These are phyloP conservation scores for Sebastiscus tertius DNA, from an alignment of 2,797 vertebrate genomes.

Conservation along the genomic window DNA sequence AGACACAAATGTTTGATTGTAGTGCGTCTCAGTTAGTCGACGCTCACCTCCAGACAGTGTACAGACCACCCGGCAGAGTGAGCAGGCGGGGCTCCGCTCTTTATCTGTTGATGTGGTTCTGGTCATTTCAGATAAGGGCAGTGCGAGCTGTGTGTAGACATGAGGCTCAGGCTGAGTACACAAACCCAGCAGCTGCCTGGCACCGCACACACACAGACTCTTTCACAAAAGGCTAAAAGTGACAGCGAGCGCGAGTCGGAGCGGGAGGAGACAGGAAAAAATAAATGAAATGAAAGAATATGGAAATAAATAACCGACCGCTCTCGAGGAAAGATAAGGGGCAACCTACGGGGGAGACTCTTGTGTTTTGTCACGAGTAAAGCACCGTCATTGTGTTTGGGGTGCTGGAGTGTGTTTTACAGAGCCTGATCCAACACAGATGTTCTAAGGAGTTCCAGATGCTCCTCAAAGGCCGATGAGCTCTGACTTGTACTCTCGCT, in stretches of 20 bases:
- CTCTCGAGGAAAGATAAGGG: conserved; percentile 49
- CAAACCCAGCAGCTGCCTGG: conserved; percentile 68
- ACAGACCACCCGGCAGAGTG: conserved; percentile 28
- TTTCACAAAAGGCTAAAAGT: conserved; percentile 56
- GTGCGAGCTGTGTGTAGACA: conserved; percentile 72
- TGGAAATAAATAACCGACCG: conserved; percentile 50
- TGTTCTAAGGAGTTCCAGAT: conserved; percentile 76
- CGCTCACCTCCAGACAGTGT: neutral
- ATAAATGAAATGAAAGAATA: conserved; percentile 56
- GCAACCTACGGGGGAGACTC: conserved; percentile 32
- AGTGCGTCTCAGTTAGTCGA: neutral
- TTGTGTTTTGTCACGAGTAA: conserved; percentile 28
- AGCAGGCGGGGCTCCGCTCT: conserved; percentile 57
- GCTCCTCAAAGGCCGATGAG: conserved; percentile 63
- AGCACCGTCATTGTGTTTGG: conserved; percentile 44
- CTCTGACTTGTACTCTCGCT: conserved; percentile 57
- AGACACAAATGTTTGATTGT: neutral
- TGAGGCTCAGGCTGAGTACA: conserved; percentile 77
- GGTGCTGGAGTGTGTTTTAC: conserved; percentile 52
- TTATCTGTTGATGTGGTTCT: conserved; percentile 76
- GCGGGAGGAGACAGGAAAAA: conserved; percentile 6
- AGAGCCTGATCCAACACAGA: conserved; percentile 68
- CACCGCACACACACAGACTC: conserved; percentile 39
- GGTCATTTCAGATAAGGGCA: conserved; percentile 80
- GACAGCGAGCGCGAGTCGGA: conserved; percentile 43